Evolutionary conservation across 2,797 vertebrate species (phyloP), one percentile per base, ranked within the genome.

Genomic region (Pygocentrus nattereri): DNA sequence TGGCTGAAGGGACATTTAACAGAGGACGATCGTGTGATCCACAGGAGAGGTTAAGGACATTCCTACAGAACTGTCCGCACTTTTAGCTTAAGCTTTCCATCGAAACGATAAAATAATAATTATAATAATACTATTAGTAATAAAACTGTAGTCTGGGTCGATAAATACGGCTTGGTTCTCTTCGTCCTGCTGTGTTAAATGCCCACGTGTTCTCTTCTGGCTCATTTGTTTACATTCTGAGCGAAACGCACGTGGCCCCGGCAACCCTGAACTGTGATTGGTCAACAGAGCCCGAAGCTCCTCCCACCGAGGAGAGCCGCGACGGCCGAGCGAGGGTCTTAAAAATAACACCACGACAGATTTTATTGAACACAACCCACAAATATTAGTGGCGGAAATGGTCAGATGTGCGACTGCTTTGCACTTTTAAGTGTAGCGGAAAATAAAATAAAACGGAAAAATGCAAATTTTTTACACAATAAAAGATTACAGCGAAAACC

Each of bases 151-250:
- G n/a, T n/a, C n/a, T n/a, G n/a, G n/a, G n/a, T n/a, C n/a, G n/a
- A n/a, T n/a, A n/a, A n/a, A n/a, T n/a, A n/a, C n/a, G n/a, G n/a
- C n/a, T n/a, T n/a, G n/a, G n/a, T n/a, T n/a, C n/a, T n/a, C n/a
- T n/a, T n/a, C n/a, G 13, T 13, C n/a, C 3, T 4, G 4, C 25
- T 16, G 8, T 30, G 41, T 49, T 23, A 16, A 25, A 11, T 2
- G 5, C 7, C 1, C 15, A 12, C 69, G 18, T 52, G 62, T 47
- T 76, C 12, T 15, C 8, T 10, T 25, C 2, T 12, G 30, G 31
- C 52, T 41, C n/a, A 18, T 72, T 56, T 83, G 81, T 83, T 83
- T 83, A 83, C 71, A 61, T 69, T 65, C 62, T 25, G 61, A 68
- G 3, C n/a, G 16, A 59, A 69, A 41, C 62, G 81, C 81, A 83